phyloP scores from a whole-genome alignment of 2,113 vertebrate species.

The Clarias gariepinus region DNA sequence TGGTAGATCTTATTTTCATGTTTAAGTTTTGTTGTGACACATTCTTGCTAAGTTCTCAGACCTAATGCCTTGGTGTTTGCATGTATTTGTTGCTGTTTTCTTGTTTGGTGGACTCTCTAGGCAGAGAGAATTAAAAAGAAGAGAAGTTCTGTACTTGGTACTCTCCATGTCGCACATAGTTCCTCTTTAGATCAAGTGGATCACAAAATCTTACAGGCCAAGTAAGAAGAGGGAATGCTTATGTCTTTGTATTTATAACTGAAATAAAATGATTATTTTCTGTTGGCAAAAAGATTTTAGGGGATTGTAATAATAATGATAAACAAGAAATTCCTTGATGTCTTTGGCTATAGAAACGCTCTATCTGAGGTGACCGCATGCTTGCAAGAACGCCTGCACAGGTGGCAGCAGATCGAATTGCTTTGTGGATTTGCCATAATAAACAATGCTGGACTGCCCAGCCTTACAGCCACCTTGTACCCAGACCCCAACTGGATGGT shows the following conservation, averaged over 20 bases:
- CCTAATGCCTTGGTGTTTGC: neutral
- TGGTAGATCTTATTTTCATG: neutral
- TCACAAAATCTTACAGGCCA: constrained; percentile 95
- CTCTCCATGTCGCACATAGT: constrained; percentile 93
- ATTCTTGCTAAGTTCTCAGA: neutral
- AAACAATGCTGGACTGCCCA: constrained; percentile 86
- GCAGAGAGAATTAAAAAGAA: constrained; percentile 98
- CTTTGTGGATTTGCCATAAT: constrained; percentile 91
- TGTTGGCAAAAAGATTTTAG: neutral
- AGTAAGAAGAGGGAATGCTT: constrained; percentile 74
- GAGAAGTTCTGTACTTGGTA: constrained; percentile 90
- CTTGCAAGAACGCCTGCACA: constrained; percentile 90
- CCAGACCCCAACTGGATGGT: constrained; percentile 85
- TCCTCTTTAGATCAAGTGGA: constrained; percentile 96
- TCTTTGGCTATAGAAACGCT: constrained; percentile 77
- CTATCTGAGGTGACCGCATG: constrained; percentile 90
- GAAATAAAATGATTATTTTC: neutral
- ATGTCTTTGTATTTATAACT: neutral
- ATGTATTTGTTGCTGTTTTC: neutral
- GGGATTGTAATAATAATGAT: neutral
- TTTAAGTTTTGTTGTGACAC: neutral
- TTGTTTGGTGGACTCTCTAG: constrained; percentile 64
- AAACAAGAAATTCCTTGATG: neutral
- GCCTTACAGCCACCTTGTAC: constrained; percentile 88
- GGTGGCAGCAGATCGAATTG: constrained; percentile 95